Percentiles rank a stretch among this genome's conserved stretches.
Evolutionary conservation across 2,888 invertebrate genomes (phyloP).

Genomic region (Halictus quadricinctus): DNA sequence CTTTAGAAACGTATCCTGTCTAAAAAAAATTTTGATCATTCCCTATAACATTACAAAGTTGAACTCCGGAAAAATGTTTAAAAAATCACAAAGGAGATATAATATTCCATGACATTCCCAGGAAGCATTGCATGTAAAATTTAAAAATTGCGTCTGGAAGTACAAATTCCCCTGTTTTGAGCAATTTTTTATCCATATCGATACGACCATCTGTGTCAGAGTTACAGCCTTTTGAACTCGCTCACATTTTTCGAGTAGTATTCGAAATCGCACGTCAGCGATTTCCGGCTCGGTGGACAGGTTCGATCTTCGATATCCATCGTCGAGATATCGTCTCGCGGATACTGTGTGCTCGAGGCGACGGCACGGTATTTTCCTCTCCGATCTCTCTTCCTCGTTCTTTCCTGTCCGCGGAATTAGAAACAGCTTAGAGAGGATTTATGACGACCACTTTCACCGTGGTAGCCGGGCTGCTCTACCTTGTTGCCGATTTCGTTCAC

Average conservation of each 20-base stretch:
- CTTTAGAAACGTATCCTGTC: background rate
- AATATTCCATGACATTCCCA: background rate
- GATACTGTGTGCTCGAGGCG: conserved; percentile 4
- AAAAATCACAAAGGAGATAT: background rate
- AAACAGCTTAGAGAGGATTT: conserved; percentile 35
- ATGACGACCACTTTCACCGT: conserved; percentile 38
- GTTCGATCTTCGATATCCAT: conserved; percentile 8
- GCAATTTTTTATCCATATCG: background rate
- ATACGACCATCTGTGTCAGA: no score
- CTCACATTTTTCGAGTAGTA: background rate
- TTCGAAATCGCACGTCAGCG: no score
- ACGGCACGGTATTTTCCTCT: conserved; percentile 8
- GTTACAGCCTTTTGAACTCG: background rate
- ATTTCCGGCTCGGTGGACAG: conserved; percentile 2
- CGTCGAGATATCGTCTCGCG: conserved; percentile 45
- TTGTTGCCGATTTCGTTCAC: background rate
- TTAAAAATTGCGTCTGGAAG: background rate
- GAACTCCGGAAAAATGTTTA: background rate
- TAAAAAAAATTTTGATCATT: background rate
- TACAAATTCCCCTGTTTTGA: background rate
- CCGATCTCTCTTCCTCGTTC: conserved; percentile 44
- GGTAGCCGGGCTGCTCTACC: background rate
- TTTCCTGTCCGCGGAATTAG: conserved; percentile 32
- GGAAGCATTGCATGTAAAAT: background rate
- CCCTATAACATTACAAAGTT: background rate